phyloP scores from a whole-genome alignment of 2,888 invertebrate genomes.

The Drosophila nr. medialis region DNA sequence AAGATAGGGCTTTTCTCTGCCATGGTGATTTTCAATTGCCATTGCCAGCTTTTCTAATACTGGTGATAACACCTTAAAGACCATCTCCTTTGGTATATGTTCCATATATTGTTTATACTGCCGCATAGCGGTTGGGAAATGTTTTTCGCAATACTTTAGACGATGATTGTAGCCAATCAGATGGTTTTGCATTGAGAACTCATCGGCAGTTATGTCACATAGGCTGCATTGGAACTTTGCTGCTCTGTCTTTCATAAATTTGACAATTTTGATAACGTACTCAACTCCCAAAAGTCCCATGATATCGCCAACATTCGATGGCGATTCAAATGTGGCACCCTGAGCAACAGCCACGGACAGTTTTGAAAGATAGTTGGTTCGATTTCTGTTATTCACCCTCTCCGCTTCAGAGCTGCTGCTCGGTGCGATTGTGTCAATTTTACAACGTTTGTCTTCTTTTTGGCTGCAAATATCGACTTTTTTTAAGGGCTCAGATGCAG shows the following conservation, averaged over 20 bases:
- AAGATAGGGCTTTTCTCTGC: constrained; percentile 89
- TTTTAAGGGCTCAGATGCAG: not conserved
- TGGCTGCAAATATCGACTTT: not conserved
- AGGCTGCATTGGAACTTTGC: constrained; percentile 91
- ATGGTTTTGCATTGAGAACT: constrained; percentile 91
- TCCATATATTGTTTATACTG: constrained; percentile 87
- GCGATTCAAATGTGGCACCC: constrained; percentile 30
- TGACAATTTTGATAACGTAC: constrained; percentile 90
- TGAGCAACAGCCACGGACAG: not conserved
- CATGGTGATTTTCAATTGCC: constrained; percentile 91
- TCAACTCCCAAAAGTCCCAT: constrained; percentile 88
- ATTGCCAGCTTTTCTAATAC: constrained; percentile 87
- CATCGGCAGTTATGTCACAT: constrained; percentile 91
- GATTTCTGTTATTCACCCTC: not conserved
- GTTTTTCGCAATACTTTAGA: constrained; percentile 88
- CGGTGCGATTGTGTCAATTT: not conserved
- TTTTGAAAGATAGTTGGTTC: not conserved
- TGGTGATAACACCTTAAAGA: constrained; percentile 83
- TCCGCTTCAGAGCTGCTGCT: not conserved
- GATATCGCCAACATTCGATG: constrained; percentile 40
- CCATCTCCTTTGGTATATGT: constrained; percentile 84
- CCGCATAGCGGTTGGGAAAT: constrained; percentile 86
- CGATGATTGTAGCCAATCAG: constrained; percentile 91
- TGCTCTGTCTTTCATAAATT: constrained; percentile 87
- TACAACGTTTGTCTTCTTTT: not conserved